These are phyloP conservation scores for Pyrocephalus nanus DNA, from an alignment of 2,797 vertebrate species.

Conservation along the genomic window DNA sequence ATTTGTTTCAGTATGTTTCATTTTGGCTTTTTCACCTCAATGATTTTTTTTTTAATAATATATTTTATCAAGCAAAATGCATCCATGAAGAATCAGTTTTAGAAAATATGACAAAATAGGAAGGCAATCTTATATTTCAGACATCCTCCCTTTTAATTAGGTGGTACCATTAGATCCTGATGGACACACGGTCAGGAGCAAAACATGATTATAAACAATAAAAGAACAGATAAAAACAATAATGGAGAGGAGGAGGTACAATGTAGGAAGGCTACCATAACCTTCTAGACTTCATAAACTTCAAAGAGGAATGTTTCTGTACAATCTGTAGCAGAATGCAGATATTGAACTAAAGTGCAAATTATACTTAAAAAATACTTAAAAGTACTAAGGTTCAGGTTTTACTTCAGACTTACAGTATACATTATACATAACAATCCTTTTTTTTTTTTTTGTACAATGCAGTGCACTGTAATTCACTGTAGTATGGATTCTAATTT, in stretches of 20 bases:
- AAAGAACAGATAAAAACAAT: background rate
- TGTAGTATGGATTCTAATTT: background rate
- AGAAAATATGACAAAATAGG: background rate
- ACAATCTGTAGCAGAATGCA: background rate
- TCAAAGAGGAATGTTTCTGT: background rate
- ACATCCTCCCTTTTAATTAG: background rate
- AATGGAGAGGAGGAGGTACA: background rate
- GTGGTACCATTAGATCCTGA: background rate
- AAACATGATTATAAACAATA: background rate
- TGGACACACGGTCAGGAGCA: background rate
- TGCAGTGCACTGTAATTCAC: background rate
- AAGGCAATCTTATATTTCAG: background rate
- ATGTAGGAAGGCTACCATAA: background rate
- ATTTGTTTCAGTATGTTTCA: background rate
- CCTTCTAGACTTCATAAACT: background rate
- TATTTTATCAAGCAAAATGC: background rate
- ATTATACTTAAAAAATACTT: background rate
- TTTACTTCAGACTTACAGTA: background rate
- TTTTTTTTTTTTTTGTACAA: constrained; percentile 7
- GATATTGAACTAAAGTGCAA: background rate
- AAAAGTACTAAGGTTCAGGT: background rate
- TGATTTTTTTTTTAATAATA: background rate
- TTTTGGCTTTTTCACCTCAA: background rate
- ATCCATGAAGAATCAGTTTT: background rate
- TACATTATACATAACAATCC: background rate